Percentiles rank a stretch among this genome's conserved stretches.
phyloP scores from a whole-genome alignment of 1,140 invertebrate genomes.

The Sinella curviseta region DNA sequence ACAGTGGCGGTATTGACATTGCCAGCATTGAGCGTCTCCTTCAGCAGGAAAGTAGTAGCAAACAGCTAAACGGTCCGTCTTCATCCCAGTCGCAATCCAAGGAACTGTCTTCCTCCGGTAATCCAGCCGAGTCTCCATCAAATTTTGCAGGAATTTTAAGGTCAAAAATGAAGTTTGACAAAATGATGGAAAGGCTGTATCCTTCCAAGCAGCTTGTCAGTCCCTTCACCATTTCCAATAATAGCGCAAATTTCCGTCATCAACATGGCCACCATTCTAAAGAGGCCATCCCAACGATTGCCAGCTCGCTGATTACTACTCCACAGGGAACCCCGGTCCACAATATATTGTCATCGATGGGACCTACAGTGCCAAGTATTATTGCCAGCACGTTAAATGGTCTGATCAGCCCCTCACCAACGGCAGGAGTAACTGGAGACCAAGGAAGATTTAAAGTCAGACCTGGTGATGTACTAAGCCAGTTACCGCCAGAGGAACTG shows the following conservation, averaged over 20 bases:
- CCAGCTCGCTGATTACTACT: background rate
- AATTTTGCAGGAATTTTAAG: conserved; percentile 42
- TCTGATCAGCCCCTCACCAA: background rate
- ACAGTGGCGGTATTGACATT: background rate
- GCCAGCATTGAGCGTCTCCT: background rate
- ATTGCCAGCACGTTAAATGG: background rate
- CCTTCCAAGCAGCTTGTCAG: conserved; percentile 27
- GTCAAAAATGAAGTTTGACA: conserved; percentile 45
- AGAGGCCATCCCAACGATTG: background rate
- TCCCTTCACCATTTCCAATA: background rate
- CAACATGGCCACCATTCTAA: background rate
- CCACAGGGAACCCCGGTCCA: background rate
- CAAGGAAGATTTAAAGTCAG: conserved; percentile 47
- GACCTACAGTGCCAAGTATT: background rate
- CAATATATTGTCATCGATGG: background rate
- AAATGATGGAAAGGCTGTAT: conserved; percentile 44
- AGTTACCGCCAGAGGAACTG: background rate
- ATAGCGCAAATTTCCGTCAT: background rate
- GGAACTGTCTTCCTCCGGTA: background rate
- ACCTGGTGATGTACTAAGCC: conserved; percentile 38
- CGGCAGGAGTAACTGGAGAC: conserved; percentile 14
- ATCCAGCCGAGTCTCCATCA: background rate
- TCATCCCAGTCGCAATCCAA: background rate
- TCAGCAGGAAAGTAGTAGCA: background rate
- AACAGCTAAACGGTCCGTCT: background rate